Conservation (phyloP, 2,888 invertebrate species). For the Endotricha flammealis region DNA sequence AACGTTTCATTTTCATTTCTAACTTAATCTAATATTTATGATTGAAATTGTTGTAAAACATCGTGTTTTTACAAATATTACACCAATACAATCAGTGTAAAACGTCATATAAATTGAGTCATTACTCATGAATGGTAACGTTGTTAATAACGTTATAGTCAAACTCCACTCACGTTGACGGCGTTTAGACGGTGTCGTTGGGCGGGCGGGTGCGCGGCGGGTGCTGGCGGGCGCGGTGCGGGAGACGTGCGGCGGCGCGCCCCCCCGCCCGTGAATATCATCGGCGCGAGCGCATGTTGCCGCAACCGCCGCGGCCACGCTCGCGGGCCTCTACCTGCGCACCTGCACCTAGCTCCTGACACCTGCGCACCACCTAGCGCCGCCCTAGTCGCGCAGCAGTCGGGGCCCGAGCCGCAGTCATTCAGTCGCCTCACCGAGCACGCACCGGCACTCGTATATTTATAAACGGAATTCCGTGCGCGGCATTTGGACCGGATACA, state of each 20-base stretch:
- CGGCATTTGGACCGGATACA: slow-evolving; percentile 71
- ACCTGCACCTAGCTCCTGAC: slow-evolving; percentile 23
- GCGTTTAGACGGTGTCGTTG: slow-evolving; percentile 7
- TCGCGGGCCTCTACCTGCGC: slow-evolving; percentile 17
- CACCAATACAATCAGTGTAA: too few relatives aligned
- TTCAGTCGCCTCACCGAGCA: slow-evolving; percentile 1
- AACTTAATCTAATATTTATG: too few relatives aligned
- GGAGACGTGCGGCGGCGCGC: slow-evolving; percentile 70
- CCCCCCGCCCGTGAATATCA: slow-evolving; percentile 77
- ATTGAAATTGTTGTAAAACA: too few relatives aligned
- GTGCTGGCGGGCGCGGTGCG: slow-evolving; percentile 51
- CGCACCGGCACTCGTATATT: slow-evolving; percentile 54
- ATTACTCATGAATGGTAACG: neutral
- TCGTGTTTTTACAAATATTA: too few relatives aligned
- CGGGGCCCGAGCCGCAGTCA: neutral
- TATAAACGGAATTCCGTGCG: slow-evolving; percentile 73
- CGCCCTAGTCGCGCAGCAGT: slow-evolving; percentile 17
- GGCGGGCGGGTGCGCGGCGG: slow-evolving; percentile 42
- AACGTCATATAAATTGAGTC: neutral
- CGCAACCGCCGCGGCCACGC: slow-evolving; percentile 22
- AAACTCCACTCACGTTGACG: neutral
- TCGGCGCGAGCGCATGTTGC: slow-evolving; percentile 54
- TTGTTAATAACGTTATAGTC: neutral
- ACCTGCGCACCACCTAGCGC: too few relatives aligned
- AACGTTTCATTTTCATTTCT: too few relatives aligned